A percentile compares a stretch with the other conserved stretches of the same genome.
Evolutionary conservation across 2,797 vertebrate genomes (phyloP).

Genomic region (Enteromius paludinosus): DNA sequence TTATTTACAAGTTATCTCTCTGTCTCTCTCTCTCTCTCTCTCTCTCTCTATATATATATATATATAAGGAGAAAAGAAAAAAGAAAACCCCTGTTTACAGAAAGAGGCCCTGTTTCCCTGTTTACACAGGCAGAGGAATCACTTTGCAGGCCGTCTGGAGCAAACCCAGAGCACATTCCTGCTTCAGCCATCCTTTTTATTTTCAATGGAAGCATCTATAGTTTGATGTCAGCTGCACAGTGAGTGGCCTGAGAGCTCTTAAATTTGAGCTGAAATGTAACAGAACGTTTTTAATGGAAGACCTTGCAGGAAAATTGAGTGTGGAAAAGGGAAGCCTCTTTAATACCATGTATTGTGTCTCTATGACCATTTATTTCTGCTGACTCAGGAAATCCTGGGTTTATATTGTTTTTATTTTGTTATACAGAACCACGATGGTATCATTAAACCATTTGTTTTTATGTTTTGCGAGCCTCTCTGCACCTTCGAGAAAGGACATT

Average conservation of each 20-base stretch:
- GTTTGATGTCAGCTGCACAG: slow-evolving; percentile 51
- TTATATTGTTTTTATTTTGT: slow-evolving; percentile 10
- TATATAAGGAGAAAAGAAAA: background rate
- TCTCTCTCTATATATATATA: too few species aligned
- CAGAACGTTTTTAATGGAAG: slow-evolving; percentile 50
- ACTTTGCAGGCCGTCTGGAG: slow-evolving; percentile 68
- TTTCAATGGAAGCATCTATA: slow-evolving; percentile 60
- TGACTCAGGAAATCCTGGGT: background rate
- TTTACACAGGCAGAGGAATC: slow-evolving; percentile 66
- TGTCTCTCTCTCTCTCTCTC: too few species aligned
- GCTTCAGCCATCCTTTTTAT: slow-evolving; percentile 67
- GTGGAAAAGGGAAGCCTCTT: slow-evolving; percentile 1
- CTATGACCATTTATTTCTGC: background rate
- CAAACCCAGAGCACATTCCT: slow-evolving; percentile 68
- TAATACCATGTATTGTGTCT: background rate
- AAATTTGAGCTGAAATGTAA: slow-evolving; percentile 47
- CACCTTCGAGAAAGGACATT: background rate
- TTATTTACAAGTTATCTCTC: too few species aligned
- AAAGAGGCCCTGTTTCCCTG: slow-evolving; percentile 52
- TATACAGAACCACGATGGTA: background rate
- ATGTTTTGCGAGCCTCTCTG: slow-evolving; percentile 11
- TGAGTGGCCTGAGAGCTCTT: slow-evolving; percentile 40
- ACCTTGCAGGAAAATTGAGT: slow-evolving; percentile 34
- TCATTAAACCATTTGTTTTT: slow-evolving; percentile 16
- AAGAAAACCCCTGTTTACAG: slow-evolving; percentile 33